A percentile compares a stretch with the other conserved stretches of the same genome.
Conservation (phyloP, 2,113 vertebrate species). For the Odobenus rosmarus region DNA sequence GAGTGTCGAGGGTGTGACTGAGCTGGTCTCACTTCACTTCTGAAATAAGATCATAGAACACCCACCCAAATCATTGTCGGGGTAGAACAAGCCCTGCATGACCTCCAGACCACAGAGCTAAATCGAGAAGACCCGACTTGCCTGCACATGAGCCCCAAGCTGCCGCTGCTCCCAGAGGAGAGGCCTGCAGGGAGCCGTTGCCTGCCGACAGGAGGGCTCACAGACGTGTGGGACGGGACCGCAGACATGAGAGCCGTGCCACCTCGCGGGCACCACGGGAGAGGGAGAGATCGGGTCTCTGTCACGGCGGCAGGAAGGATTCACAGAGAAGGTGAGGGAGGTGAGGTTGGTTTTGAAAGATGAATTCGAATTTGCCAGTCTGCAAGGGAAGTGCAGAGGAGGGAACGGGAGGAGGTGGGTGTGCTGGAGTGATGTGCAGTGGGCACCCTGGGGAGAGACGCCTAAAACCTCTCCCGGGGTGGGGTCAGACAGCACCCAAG, state of each 20-base stretch:
- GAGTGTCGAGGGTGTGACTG: neutral
- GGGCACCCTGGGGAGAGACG: neutral
- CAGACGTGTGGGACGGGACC: neutral
- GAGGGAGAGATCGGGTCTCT: neutral
- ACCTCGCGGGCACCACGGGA: neutral
- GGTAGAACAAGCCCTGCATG: neutral
- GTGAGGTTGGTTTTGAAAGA: neutral
- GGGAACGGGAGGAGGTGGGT: neutral
- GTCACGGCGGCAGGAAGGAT: neutral
- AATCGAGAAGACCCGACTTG: neutral
- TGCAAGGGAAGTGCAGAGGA: neutral
- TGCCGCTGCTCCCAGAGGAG: neutral
- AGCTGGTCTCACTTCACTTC: neutral
- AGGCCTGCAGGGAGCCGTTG: neutral
- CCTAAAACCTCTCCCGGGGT: neutral
- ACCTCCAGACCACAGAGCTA: constrained; percentile 41
- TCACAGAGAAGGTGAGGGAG: neutral
- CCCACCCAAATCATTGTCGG: neutral
- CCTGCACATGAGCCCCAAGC: neutral
- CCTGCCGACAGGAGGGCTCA: neutral
- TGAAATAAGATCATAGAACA: constrained; percentile 12
- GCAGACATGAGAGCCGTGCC: neutral
- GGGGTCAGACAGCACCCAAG: neutral
- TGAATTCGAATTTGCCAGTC: neutral
- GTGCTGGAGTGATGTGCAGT: neutral